Evolutionary conservation across 2,113 vertebrate species (phyloP).

Genomic region (Dinomys branickii): DNA sequence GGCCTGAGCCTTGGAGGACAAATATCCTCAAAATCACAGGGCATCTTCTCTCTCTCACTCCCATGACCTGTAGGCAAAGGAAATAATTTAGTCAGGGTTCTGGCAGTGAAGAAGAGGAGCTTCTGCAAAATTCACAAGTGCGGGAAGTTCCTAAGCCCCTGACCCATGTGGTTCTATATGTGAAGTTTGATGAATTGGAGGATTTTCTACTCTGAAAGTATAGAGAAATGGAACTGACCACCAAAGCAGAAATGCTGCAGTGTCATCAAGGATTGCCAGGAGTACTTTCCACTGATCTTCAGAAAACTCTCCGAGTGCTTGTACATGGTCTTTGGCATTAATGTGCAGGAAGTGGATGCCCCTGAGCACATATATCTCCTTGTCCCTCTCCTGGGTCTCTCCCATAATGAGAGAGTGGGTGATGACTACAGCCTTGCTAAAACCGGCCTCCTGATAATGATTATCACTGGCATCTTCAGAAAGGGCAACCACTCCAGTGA

Average conservation of each 20-base stretch:
- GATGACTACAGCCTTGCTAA: background rate
- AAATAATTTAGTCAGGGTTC: background rate
- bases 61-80: background rate
- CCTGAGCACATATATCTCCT: background rate
- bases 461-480: background rate
- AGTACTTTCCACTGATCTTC: background rate
- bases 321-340: background rate
- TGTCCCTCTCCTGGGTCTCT: background rate
- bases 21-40: background rate
- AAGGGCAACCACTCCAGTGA: background rate
- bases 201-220: background rate
- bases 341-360: background rate
- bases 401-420: background rate
- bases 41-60: background rate
- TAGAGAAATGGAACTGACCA: background rate
- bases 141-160: accelerated
- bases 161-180: accelerated
- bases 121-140: accelerated
- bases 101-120: accelerated
- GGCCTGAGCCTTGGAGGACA: no score
- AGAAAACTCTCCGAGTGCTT: background rate
- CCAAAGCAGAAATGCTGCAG: background rate
- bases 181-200: background rate
- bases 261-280: background rate
- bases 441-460: background rate